A percentile compares a stretch with the other conserved stretches of the same genome.
Conservation (phyloP, 2,888 invertebrate species). For the Sphaeridia pumilis region DNA sequence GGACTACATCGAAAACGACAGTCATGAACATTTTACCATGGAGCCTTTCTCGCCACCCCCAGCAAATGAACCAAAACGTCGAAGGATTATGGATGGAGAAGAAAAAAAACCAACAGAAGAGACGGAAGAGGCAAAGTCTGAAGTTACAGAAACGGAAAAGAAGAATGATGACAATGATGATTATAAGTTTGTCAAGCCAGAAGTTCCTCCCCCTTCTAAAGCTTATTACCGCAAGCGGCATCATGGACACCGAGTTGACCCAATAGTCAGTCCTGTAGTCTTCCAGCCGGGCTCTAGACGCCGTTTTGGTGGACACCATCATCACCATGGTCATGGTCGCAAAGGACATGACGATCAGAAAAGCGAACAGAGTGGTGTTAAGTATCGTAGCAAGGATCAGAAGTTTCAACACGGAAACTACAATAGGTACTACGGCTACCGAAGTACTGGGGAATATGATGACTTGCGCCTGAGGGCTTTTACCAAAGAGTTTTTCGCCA, state of each 20-base stretch:
- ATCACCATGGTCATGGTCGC: conserved; percentile 12
- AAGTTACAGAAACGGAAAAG: background rate
- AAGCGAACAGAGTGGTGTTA: conserved; percentile 7
- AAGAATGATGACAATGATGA: background rate
- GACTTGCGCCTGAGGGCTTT: conserved; percentile 77
- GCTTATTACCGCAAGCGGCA: conserved; percentile 4
- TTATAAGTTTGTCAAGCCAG: background rate
- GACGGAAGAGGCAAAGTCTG: background rate
- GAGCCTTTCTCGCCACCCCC: conserved; percentile 35
- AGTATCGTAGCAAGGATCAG: conserved; percentile 60
- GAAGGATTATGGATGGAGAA: conserved; percentile 1
- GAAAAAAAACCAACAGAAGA: background rate
- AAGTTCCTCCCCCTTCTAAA: background rate
- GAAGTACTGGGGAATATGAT: conserved; percentile 66
- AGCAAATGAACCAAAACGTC: conserved; percentile 15
- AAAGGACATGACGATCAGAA: conserved; percentile 11
- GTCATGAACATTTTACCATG: conserved; percentile 7
- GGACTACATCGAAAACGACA: conserved; percentile 19
- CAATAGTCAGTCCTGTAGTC: conserved; percentile 83
- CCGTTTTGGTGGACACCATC: conserved; percentile 25
- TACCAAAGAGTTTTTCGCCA: conserved; percentile 52
- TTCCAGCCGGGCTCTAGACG: conserved; percentile 60
- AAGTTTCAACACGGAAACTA: conserved; percentile 93
- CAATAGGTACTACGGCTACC: conserved; percentile 88
- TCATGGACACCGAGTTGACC: conserved; percentile 47